phyloP scores from a whole-genome alignment of 1,140 invertebrate genomes.

The Oreohelix idahoensis region DNA sequence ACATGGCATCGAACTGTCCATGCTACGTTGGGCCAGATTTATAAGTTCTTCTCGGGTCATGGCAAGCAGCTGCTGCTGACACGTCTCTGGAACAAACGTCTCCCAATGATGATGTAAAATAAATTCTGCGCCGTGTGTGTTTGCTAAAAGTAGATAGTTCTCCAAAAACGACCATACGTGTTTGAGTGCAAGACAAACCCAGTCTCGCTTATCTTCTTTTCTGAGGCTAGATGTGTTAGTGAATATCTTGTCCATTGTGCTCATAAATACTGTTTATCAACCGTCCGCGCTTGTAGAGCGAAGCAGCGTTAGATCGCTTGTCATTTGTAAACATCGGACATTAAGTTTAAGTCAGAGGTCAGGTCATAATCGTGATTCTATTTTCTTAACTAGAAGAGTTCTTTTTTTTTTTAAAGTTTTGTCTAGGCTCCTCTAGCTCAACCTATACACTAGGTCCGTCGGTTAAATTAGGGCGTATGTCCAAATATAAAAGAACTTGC shows the following conservation, averaged over 20 bases:
- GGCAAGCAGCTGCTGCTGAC: background rate
- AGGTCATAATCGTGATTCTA: too few relatives aligned
- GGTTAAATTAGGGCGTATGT: too few relatives aligned
- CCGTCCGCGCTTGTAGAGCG: too few relatives aligned
- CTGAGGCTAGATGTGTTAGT: background rate
- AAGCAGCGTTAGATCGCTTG: too few relatives aligned
- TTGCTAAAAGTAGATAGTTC: background rate
- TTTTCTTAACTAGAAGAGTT: too few relatives aligned
- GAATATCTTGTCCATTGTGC: background rate
- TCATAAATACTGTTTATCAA: too few relatives aligned
- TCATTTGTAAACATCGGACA: too few relatives aligned
- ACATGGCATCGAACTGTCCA: background rate
- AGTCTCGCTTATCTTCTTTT: background rate
- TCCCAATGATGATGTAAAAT: constrained; percentile 18
- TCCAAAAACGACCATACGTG: constrained; percentile 23
- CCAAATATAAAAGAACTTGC: too few relatives aligned
- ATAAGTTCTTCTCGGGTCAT: background rate
- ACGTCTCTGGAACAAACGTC: background rate
- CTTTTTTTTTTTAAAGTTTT: too few relatives aligned
- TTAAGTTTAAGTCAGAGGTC: too few relatives aligned
- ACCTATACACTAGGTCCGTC: too few relatives aligned
- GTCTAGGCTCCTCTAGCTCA: too few relatives aligned
- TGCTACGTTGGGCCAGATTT: background rate
- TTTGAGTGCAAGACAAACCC: background rate
- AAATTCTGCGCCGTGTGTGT: constrained; percentile 37